Evolutionary conservation across 1,140 invertebrate genomes (phyloP).

Genomic region (Drosophila sp.): DNA sequence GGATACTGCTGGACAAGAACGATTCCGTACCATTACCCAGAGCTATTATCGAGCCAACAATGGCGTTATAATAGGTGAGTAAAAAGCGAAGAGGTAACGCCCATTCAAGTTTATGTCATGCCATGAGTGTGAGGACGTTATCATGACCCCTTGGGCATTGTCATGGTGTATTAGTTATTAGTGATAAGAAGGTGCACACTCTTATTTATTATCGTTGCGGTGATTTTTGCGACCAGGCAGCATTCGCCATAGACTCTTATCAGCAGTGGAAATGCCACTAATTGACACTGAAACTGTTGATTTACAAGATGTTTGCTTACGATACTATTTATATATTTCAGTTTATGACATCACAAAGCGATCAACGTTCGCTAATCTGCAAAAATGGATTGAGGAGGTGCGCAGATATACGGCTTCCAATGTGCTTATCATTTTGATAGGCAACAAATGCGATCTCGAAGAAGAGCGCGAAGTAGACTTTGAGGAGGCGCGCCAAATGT

Average conservation of each 20-base stretch:
- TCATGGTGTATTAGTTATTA: constrained; percentile 17
- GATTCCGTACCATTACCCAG: constrained; percentile 96
- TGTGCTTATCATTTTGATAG: constrained; percentile 94
- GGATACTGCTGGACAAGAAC: constrained; percentile 97
- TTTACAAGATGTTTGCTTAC: constrained; percentile 1
- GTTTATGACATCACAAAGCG: constrained; percentile 98
- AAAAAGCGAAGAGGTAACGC: constrained; percentile 39
- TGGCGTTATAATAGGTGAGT: constrained; percentile 93
- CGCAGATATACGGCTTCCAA: constrained; percentile 95
- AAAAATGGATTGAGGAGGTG: constrained; percentile 98
- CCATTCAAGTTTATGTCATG: constrained; percentile 26
- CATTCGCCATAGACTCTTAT: constrained; percentile 47
- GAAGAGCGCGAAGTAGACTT: constrained; percentile 92
- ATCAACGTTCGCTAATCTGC: constrained; percentile 94
- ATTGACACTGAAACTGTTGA: constrained; percentile 29
- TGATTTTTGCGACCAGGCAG: constrained; percentile 58
- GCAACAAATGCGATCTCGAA: constrained; percentile 96
- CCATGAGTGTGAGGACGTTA: constrained; percentile 15
- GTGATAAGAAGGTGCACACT: constrained; percentile 52
- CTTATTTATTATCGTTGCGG: constrained; percentile 38
- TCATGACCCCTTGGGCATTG: constrained; percentile 35
- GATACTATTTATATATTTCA: constrained; percentile 63
- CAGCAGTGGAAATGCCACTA: constrained; percentile 25
- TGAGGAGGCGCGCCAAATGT: constrained; percentile 92
- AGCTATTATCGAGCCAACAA: constrained; percentile 97